Evolutionary conservation across 2,888 invertebrate species (phyloP).

Genomic region (Drosophila kanekoi): DNA sequence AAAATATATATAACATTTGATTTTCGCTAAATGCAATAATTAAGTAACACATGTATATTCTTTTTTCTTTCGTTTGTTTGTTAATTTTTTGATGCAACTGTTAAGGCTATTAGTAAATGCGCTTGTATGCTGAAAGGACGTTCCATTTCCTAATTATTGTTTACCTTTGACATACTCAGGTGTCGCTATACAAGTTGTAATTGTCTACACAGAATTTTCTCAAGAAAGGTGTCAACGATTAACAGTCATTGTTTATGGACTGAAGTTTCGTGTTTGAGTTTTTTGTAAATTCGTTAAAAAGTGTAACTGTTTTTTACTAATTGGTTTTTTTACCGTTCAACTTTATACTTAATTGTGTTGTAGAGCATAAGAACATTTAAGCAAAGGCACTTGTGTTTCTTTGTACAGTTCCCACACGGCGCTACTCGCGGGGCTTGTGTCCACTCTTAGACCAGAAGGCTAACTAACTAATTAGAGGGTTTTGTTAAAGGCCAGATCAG

Average conservation of each 20-base stretch:
- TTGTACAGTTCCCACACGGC: conserved; percentile 52
- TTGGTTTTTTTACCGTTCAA: conserved; percentile 4
- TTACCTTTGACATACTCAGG: conserved; percentile 24
- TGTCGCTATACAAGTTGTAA: conserved; percentile 12
- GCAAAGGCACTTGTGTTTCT: conserved; percentile 65
- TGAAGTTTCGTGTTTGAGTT: conserved; percentile 10
- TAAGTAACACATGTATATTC: conserved; percentile 57
- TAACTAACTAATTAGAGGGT: conserved; percentile 52
- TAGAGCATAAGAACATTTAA: conserved; percentile 27
- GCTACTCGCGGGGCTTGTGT: conserved; percentile 21
- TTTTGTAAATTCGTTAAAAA: conserved; percentile 45
- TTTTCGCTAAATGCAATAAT: conserved; percentile 69
- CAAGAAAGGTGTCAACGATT: conserved; percentile 21
- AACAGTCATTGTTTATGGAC: conserved; percentile 13
- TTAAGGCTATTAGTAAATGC: conserved; percentile 53
- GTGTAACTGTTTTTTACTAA: conserved; percentile 13
- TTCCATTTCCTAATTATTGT: conserved; percentile 23
- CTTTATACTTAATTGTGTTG: conserved; percentile 21
- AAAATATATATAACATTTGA: conserved; percentile 40
- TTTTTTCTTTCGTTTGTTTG: conserved; percentile 24
- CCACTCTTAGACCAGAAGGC: conserved; percentile 42
- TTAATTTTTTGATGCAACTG: background rate
- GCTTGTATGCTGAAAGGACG: conserved; percentile 21
- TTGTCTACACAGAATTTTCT: conserved; percentile 13
- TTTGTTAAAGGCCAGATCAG: conserved; percentile 41